Evolutionary conservation across 2,113 vertebrate genomes (phyloP).

Genomic region (Phocoena sinus): DNA sequence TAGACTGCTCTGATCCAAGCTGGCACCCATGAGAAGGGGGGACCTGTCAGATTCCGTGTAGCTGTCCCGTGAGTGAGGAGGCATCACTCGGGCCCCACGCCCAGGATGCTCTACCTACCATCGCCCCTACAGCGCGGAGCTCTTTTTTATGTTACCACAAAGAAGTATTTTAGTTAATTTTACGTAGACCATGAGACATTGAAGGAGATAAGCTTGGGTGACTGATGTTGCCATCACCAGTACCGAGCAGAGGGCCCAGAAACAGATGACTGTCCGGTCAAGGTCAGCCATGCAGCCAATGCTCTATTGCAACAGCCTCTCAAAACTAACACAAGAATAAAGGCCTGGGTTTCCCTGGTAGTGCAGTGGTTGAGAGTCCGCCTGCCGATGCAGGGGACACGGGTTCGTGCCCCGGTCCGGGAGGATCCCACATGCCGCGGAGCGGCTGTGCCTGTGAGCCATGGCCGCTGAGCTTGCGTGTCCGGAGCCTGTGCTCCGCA

Average conservation of each 20-base stretch:
- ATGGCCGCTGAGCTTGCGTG: too few species aligned
- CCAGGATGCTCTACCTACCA: fast-evolving
- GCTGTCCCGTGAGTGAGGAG: fast-evolving
- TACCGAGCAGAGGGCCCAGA: too few species aligned
- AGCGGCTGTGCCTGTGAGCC: too few species aligned
- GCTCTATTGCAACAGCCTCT: neutral
- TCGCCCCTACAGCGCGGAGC: neutral
- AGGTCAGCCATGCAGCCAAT: neutral
- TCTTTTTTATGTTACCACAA: neutral
- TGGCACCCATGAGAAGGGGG: too few species aligned
- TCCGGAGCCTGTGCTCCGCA: too few species aligned
- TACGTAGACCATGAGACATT: neutral
- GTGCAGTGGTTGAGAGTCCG: too few species aligned
- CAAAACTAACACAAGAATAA: neutral
- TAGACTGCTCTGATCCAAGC: too few species aligned
- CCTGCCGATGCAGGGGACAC: too few species aligned
- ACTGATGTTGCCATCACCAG: neutral
- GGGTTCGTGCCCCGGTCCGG: too few species aligned
- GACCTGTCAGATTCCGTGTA: fast-evolving
- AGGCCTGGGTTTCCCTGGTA: neutral
- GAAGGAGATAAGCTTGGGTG: neutral
- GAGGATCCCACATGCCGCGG: too few species aligned
- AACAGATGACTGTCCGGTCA: neutral
- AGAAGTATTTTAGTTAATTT: neutral
- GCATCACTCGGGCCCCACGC: fast-evolving